Percentiles rank a stretch among this genome's conserved stretches.
phyloP scores from a whole-genome alignment of 2,888 invertebrate species.

The Pimpla rufipes region DNA sequence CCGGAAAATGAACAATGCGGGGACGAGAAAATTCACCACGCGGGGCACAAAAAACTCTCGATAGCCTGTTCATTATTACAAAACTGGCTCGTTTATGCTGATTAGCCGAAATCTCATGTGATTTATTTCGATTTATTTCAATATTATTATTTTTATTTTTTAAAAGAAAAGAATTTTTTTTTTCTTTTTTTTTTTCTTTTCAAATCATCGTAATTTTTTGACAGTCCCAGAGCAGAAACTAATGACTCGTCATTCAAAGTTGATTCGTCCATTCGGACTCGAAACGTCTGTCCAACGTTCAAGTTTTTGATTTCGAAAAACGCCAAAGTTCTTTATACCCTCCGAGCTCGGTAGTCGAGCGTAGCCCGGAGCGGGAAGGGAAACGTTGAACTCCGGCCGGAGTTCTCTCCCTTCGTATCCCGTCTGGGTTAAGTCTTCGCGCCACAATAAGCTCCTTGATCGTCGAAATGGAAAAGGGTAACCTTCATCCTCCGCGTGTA shows the following conservation, averaged over 20 bases:
- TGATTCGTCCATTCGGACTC: no score
- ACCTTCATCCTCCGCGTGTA: constrained; percentile 50
- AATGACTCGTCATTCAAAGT: not conserved
- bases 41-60: no score
- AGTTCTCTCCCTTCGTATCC: constrained; percentile 37
- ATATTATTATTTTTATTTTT: no score
- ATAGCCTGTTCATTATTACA: no score
- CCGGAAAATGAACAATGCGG: constrained; percentile 9
- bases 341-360: not conserved
- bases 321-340: not conserved
- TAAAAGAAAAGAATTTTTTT: no score
- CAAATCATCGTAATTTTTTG: no score
- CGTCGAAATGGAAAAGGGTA: constrained; percentile 56
- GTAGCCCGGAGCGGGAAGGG: not conserved
- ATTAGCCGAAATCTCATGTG: no score
- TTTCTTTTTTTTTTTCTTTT: no score
- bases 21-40: no score
- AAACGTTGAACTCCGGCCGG: constrained; percentile 25
- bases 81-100: no score
- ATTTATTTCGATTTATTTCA: no score
- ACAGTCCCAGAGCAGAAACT: no score
- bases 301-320: not conserved
- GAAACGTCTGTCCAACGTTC: not conserved
- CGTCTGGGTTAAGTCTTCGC: constrained; percentile 49
- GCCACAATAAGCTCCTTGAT: constrained; percentile 59